Evolutionary conservation across 2,888 invertebrate species (phyloP).

Genomic region (Macrosoma leucophasiata): DNA sequence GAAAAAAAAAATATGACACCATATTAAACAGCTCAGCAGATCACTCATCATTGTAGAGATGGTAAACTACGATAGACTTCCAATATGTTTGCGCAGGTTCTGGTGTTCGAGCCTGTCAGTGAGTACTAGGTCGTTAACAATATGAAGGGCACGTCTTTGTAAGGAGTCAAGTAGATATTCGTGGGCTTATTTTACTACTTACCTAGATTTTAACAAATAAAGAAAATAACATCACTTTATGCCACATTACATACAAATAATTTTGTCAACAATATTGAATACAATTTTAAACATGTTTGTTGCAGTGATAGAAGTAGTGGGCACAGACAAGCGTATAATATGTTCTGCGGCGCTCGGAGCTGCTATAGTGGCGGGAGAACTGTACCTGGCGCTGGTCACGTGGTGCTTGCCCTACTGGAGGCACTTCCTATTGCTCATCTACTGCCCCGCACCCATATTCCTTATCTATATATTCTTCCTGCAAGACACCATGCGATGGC

Average conservation of each 20-base stretch:
- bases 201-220: neutral
- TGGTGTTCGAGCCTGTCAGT: too few relatives aligned
- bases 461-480: constrained; percentile 76
- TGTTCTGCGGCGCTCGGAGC: constrained; percentile 79
- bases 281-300: too few relatives aligned
- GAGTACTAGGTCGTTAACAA: too few relatives aligned
- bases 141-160: too few relatives aligned
- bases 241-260: neutral
- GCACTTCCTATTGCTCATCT: constrained; percentile 73
- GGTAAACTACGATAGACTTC: too few relatives aligned
- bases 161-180: too few relatives aligned
- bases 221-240: constrained; percentile 1
- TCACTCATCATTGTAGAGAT: too few relatives aligned
- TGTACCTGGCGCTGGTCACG: constrained; percentile 76
- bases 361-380: constrained; percentile 79
- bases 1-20: too few relatives aligned
- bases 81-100: too few relatives aligned
- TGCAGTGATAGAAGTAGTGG: constrained; percentile 31
- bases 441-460: constrained; percentile 77
- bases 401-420: constrained; percentile 80
- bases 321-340: constrained; percentile 77
- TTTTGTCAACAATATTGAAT: too few relatives aligned
- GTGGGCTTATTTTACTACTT: too few relatives aligned
- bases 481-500: constrained; percentile 82
- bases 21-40: too few relatives aligned